Conservation (phyloP, 1,140 invertebrate species). For the Agrilus planipennis region DNA sequence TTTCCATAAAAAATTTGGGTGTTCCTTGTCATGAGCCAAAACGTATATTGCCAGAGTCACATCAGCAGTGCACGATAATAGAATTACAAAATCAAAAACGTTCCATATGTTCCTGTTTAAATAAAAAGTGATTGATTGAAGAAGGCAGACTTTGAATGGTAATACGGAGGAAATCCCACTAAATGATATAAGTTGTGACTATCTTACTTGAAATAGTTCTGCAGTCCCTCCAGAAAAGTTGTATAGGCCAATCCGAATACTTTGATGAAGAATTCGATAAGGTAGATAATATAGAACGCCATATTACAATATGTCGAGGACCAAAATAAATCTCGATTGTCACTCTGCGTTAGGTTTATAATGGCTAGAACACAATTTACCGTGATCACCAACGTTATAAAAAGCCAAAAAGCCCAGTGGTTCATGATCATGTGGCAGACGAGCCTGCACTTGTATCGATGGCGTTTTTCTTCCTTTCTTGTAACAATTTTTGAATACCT, state of each 20-base stretch:
- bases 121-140: too few relatives aligned
- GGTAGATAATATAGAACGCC: constrained; percentile 7
- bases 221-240: neutral
- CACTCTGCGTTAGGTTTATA: too few relatives aligned
- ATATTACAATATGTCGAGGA: neutral
- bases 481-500: too few relatives aligned
- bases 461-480: constrained; percentile 1
- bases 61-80: constrained; percentile 3
- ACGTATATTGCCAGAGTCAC: neutral
- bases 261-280: constrained; percentile 10
- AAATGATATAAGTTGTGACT: neutral
- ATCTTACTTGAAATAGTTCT: neutral
- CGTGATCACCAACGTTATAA: neutral
- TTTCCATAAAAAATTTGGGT: neutral
- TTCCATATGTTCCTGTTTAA: too few relatives aligned
- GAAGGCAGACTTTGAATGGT: neutral
- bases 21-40: neutral
- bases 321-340: too few relatives aligned
- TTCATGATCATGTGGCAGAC: constrained; percentile 4
- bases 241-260: constrained; percentile 8
- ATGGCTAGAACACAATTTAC: neutral
- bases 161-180: neutral
- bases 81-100: constrained; percentile 13
- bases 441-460: neutral
- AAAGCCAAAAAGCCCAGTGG: constrained; percentile 1